Conservation (phyloP, 2,113 vertebrate species). For the Gopherus evgoodei region DNA sequence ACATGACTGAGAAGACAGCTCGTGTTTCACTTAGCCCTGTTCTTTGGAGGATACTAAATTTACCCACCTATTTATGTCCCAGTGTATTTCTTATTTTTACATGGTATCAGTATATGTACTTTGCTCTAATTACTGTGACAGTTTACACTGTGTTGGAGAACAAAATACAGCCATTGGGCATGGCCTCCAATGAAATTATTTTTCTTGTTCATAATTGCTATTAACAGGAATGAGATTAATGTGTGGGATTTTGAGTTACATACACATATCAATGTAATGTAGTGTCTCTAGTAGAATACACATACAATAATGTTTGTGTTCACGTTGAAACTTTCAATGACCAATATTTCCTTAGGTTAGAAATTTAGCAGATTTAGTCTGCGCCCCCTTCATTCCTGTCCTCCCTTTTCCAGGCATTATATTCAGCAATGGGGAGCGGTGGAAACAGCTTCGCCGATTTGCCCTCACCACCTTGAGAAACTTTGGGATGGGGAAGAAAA, state of each 20-base stretch:
- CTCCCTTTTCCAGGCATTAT: slow-evolving; percentile 43
- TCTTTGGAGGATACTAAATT: accelerated
- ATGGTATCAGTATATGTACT: background rate
- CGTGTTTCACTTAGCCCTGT: background rate
- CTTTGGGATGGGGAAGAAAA: slow-evolving; percentile 76
- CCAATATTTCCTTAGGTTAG: background rate
- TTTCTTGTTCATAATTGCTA: background rate
- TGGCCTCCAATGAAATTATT: background rate
- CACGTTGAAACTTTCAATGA: background rate
- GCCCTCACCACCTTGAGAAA: slow-evolving; percentile 59
- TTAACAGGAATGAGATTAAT: background rate
- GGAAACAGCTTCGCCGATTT: slow-evolving; percentile 72
- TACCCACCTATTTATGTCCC: background rate
- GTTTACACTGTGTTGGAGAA: background rate
- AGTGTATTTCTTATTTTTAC: background rate
- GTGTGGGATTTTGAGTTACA: background rate
- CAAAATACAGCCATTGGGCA: background rate
- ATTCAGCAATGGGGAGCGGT: slow-evolving; percentile 65
- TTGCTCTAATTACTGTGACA: background rate
- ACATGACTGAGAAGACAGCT: background rate
- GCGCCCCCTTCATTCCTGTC: background rate
- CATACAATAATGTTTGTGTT: background rate
- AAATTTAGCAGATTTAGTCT: background rate
- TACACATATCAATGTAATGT: no score
- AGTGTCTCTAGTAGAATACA: background rate